Conservation (phyloP, 2,888 invertebrate species). For the Tolmerus cingulatus region DNA sequence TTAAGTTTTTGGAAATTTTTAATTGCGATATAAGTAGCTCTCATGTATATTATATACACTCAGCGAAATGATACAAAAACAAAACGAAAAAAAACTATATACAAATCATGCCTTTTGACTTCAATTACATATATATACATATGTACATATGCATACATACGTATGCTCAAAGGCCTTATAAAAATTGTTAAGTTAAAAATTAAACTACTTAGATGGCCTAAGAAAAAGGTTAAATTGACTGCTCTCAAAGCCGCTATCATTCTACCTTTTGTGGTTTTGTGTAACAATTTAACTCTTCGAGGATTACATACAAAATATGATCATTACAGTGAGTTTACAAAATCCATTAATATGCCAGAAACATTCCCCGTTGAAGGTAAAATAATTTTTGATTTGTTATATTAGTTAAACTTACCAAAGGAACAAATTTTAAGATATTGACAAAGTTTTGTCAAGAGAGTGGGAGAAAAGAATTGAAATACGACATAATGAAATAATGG, state of each 20-base stretch:
- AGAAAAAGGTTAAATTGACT: constrained; percentile 52
- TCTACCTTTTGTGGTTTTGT: constrained; percentile 54
- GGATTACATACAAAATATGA: constrained; percentile 56
- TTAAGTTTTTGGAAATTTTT: no score
- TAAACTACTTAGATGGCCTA: constrained; percentile 41
- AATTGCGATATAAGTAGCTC: no score
- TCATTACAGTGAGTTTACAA: constrained; percentile 53
- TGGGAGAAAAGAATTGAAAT: background rate
- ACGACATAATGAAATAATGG: background rate
- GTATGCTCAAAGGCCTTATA: constrained; percentile 50
- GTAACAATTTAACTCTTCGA: constrained; percentile 55
- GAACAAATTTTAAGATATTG: background rate
- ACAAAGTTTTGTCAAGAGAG: background rate
- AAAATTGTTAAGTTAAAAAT: background rate
- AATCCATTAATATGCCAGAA: background rate
- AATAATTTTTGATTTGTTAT: background rate
- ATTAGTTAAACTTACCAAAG: background rate
- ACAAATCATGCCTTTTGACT: background rate
- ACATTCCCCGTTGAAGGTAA: background rate
- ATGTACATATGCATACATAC: no score
- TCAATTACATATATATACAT: background rate
- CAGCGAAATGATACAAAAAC: no score
- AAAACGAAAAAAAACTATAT: no score
- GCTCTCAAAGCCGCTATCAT: constrained; percentile 49
- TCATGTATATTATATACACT: no score